Percentiles rank a stretch among this genome's conserved stretches.
phyloP scores from a whole-genome alignment of 2,888 invertebrate species.

The Phytoseiulus persimilis region DNA sequence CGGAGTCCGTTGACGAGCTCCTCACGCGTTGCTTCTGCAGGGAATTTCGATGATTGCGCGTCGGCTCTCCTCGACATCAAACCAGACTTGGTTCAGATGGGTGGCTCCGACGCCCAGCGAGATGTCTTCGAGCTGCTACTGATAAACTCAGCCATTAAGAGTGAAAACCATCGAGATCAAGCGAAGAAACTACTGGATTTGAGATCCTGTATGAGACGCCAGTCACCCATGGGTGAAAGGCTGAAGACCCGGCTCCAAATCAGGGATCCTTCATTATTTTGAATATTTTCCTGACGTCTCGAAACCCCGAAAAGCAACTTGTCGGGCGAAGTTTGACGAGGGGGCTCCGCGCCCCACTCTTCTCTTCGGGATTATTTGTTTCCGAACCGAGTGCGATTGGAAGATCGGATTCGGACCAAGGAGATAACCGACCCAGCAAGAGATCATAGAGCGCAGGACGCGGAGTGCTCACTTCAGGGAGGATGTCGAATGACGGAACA shows the following conservation, averaged over 20 bases:
- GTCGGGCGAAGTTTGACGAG: too few relatives aligned
- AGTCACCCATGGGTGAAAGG: conserved; percentile 13
- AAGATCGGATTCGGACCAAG: too few relatives aligned
- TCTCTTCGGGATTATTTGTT: too few relatives aligned
- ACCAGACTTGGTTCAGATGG: conserved; percentile 29
- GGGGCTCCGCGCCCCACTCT: too few relatives aligned
- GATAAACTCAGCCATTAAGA: conserved; percentile 48
- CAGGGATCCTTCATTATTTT: neutral
- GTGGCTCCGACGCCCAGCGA: conserved; percentile 47
- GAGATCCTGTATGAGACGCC: neutral
- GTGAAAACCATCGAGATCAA: neutral
- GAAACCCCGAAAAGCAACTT: too few relatives aligned
- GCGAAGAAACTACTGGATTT: conserved; percentile 27
- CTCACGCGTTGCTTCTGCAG: neutral
- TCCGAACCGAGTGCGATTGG: too few relatives aligned
- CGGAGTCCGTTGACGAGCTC: neutral
- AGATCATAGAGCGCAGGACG: too few relatives aligned
- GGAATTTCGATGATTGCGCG: conserved; percentile 26
- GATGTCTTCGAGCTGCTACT: conserved; percentile 51
- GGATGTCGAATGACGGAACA: too few relatives aligned
- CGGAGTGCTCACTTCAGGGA: too few relatives aligned
- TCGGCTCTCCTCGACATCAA: neutral
- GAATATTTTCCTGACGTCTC: neutral
- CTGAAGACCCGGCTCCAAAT: neutral
- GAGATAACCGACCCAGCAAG: too few relatives aligned